phyloP scores from a whole-genome alignment of 2,113 vertebrate species.

The Caranx ignobilis region DNA sequence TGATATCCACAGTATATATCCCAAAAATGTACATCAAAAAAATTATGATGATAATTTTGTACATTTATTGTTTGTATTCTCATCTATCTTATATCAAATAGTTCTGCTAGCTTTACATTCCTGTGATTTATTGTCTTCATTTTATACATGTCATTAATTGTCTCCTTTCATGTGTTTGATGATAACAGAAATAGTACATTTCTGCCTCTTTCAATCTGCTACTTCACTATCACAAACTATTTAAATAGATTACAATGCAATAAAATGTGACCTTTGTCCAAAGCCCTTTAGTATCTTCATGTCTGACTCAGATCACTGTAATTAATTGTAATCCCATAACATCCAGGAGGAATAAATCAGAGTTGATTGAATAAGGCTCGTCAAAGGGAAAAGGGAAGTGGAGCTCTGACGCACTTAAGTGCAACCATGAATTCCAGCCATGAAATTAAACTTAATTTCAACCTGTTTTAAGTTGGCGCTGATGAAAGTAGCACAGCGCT shows the following conservation, averaged over 20 bases:
- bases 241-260: background rate
- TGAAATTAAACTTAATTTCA: slow-evolving; percentile 42
- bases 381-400: slow-evolving; percentile 34
- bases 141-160: no score
- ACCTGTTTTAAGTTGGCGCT: slow-evolving; percentile 32
- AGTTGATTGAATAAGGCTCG: slow-evolving; percentile 39
- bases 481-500: slow-evolving; percentile 34
- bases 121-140: no score
- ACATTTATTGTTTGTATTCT: no score
- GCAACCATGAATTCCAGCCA: slow-evolving; percentile 29
- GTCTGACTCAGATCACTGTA: slow-evolving; percentile 14
- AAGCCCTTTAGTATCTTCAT: background rate
- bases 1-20: no score
- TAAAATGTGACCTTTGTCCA: background rate
- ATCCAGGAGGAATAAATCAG: slow-evolving; percentile 29
- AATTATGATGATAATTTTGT: no score
- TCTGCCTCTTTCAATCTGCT: background rate
- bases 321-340: slow-evolving; percentile 17
- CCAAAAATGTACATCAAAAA: no score
- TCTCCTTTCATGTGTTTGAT: no score
- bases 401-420: slow-evolving; percentile 29
- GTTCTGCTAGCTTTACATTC: no score
- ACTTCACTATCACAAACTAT: background rate
- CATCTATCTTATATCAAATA: no score
- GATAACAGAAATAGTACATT: background rate